Conservation (phyloP, 1,140 invertebrate genomes). For the Lepidotrigona ventralis region DNA sequence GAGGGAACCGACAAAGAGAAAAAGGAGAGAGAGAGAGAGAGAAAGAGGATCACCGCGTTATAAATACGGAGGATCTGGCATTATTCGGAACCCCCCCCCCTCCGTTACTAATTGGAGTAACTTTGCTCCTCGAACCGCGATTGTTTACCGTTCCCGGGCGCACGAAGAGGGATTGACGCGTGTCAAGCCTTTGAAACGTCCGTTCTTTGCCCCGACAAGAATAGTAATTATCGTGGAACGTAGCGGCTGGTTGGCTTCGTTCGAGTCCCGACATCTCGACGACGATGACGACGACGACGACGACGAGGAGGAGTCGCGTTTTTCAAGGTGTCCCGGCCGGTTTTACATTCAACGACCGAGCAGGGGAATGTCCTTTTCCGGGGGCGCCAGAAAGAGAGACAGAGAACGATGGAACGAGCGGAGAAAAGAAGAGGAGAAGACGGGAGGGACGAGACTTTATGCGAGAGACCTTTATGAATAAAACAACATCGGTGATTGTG, state of each 20-base stretch:
- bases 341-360: conserved; percentile 3
- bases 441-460: background rate
- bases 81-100: conserved; percentile 48
- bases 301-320: conserved; percentile 28
- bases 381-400: background rate
- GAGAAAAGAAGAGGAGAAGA: background rate
- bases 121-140: conserved; percentile 58
- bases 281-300: background rate
- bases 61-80: conserved; percentile 56
- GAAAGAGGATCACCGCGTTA: conserved; percentile 51
- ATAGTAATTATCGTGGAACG: conserved; percentile 39
- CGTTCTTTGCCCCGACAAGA: conserved; percentile 29
- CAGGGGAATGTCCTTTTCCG: conserved; percentile 21
- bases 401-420: too few relatives aligned
- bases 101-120: conserved; percentile 62
- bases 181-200: conserved; percentile 33
- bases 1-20: background rate
- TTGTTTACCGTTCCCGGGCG: conserved; percentile 54
- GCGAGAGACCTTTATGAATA: conserved; percentile 33
- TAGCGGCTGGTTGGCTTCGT: background rate
- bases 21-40: background rate
- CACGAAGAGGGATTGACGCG: conserved; percentile 46
- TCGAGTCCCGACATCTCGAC: background rate
- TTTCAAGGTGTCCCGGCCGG: conserved; percentile 3
- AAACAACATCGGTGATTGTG: conserved; percentile 31